Percentiles rank a stretch among this genome's conserved stretches.
Conservation (phyloP, 2,113 vertebrate genomes). For the Ia io region DNA sequence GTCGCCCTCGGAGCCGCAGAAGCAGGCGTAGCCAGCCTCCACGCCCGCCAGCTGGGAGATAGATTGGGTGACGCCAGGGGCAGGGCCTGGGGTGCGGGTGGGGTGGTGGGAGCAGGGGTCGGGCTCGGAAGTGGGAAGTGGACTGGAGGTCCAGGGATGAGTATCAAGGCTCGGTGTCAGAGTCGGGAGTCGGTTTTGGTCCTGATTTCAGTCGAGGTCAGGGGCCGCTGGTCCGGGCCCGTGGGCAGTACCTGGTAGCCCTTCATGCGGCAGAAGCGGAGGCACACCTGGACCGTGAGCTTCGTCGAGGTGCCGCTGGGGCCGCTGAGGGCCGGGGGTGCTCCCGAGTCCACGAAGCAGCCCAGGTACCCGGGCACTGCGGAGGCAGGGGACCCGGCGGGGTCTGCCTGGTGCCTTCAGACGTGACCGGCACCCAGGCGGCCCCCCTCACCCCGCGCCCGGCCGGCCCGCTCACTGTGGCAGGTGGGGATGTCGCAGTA, state of each 20-base stretch:
- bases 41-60: constrained; percentile 77
- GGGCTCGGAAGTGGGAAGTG: not conserved
- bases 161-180: not conserved
- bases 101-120: not conserved
- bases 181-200: not conserved
- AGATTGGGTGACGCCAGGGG: constrained; percentile 18
- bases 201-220: not conserved
- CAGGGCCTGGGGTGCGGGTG: not conserved
- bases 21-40: constrained; percentile 83
- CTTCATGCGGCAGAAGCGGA: constrained; percentile 80
- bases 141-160: not conserved
- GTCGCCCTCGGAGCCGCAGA: constrained; percentile 80
- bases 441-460: too few species aligned
- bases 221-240: not conserved
- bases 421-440: fast-evolving
- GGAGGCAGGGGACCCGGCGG: not conserved
- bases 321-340: constrained; percentile 78
- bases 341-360: constrained; percentile 80
- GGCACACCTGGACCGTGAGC: constrained; percentile 81
- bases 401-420: not conserved
- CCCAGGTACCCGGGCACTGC: constrained; percentile 82
- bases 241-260: constrained; percentile 77
- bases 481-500: constrained; percentile 82
- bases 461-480: constrained; percentile 74
- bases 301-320: constrained; percentile 81